phyloP scores from a whole-genome alignment of 1,140 invertebrate genomes.

The Drosophila willistoni region DNA sequence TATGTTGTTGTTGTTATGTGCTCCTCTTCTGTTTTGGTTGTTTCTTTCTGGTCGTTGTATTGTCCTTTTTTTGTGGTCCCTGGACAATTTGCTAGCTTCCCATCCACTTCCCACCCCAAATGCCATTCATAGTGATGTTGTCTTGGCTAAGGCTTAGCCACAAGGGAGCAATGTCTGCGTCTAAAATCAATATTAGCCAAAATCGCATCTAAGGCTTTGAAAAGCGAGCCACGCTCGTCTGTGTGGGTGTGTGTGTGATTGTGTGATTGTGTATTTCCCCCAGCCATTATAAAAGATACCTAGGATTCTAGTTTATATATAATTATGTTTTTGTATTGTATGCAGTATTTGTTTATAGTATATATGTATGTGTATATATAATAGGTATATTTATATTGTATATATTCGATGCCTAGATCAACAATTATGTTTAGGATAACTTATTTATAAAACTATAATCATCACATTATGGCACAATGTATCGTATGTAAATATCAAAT shows the following conservation, averaged over 20 bases:
- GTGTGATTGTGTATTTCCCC: not conserved
- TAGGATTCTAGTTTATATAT: constrained; percentile 2
- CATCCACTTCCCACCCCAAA: too few species aligned
- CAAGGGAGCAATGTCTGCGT: constrained; percentile 22
- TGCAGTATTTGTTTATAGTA: constrained; percentile 8
- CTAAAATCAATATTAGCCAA: constrained; percentile 24
- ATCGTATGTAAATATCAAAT: constrained; percentile 42
- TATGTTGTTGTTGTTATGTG: too few species aligned
- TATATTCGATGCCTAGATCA: constrained; percentile 58
- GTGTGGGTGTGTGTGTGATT: not conserved
- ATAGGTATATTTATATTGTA: constrained; percentile 1
- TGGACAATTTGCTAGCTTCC: constrained; percentile 22
- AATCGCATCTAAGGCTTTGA: constrained; percentile 7
- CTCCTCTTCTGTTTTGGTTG: constrained; percentile 4
- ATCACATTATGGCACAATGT: constrained; percentile 82
- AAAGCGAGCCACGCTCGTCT: not conserved
- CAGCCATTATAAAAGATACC: not conserved
- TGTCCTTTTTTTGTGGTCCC: constrained; percentile 2
- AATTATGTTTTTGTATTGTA: not conserved
- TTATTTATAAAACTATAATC: constrained; percentile 74
- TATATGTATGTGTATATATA: constrained; percentile 19
- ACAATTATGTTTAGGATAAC: constrained; percentile 73
- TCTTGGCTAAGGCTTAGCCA: constrained; percentile 3
- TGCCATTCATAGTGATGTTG: constrained; percentile 18
- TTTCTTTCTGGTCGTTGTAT: not conserved